Evolutionary conservation across 2,888 invertebrate genomes (phyloP).

Genomic region (Drosophila subquinaria): DNA sequence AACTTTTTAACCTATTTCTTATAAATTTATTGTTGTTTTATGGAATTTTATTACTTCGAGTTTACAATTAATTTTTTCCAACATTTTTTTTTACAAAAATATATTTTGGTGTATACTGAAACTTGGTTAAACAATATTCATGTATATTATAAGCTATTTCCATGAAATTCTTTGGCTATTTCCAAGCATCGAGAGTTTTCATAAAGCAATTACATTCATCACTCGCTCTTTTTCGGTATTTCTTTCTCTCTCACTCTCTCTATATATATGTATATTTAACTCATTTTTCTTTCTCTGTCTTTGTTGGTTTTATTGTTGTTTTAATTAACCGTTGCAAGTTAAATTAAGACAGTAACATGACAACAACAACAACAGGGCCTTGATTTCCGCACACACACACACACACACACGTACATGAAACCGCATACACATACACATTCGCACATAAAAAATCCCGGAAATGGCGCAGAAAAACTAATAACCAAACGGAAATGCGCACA

Average conservation of each 20-base stretch:
- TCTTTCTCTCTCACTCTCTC: neutral
- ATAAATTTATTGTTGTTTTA: neutral
- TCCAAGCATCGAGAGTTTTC: constrained; percentile 1
- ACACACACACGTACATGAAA: constrained; percentile 23
- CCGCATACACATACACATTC: constrained; percentile 27
- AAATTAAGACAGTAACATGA: constrained; percentile 80
- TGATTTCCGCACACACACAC: constrained; percentile 41
- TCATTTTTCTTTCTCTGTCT: constrained; percentile 1
- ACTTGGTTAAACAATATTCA: neutral
- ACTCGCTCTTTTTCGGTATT: neutral
- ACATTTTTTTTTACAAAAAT: neutral
- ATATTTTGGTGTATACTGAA: neutral
- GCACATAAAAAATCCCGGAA: constrained; percentile 70
- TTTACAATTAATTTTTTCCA: too few relatives aligned
- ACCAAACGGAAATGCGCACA: constrained; percentile 81
- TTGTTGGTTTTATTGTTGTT: constrained; percentile 52
- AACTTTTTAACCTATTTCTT: neutral
- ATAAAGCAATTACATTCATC: constrained; percentile 23
- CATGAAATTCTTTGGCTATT: neutral
- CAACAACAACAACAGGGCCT: constrained; percentile 40
- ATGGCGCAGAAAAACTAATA: constrained; percentile 74
- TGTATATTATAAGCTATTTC: neutral
- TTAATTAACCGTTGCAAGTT: constrained; percentile 73
- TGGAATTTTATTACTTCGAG: too few relatives aligned
- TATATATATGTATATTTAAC: neutral